phyloP scores from a whole-genome alignment of 2,797 vertebrate genomes.

The Hyperoplus immaculatus region DNA sequence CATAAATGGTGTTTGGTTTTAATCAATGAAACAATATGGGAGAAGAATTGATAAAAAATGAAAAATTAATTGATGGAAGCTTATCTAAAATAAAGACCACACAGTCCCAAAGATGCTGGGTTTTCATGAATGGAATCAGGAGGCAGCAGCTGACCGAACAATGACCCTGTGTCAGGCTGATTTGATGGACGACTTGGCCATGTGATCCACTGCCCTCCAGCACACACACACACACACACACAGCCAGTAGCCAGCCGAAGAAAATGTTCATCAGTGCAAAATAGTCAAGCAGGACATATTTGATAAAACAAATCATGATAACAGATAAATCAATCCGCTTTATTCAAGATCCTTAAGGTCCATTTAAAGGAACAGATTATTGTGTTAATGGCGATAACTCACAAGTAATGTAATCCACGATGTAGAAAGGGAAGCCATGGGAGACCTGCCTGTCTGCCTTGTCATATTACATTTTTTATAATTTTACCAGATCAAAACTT shows the following conservation, averaged over 20 bases:
- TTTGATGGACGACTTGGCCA: conserved; percentile 10
- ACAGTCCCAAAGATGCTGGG: background rate
- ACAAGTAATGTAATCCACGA: background rate
- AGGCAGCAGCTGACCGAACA: conserved; percentile 36
- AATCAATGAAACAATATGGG: background rate
- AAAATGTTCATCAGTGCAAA: background rate
- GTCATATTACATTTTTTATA: background rate
- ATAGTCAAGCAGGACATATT: background rate
- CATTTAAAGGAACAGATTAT: no score
- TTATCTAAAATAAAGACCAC: background rate
- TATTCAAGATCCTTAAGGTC: no score
- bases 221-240: conserved; percentile 5
- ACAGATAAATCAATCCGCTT: no score
- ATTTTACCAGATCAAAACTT: background rate
- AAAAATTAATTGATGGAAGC: background rate
- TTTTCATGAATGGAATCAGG: conserved; percentile 39
- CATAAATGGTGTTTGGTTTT: conserved; percentile 14
- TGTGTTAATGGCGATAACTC: background rate
- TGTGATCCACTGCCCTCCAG: conserved; percentile 19
- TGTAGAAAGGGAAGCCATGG: background rate
- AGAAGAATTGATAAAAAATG: background rate
- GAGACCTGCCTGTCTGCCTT: background rate
- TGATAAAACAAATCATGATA: background rate
- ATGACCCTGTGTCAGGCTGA: conserved; percentile 32
- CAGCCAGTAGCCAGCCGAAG: background rate